Conservation (phyloP, 2,888 invertebrate genomes). For the Onthophagus sagittarius region DNA sequence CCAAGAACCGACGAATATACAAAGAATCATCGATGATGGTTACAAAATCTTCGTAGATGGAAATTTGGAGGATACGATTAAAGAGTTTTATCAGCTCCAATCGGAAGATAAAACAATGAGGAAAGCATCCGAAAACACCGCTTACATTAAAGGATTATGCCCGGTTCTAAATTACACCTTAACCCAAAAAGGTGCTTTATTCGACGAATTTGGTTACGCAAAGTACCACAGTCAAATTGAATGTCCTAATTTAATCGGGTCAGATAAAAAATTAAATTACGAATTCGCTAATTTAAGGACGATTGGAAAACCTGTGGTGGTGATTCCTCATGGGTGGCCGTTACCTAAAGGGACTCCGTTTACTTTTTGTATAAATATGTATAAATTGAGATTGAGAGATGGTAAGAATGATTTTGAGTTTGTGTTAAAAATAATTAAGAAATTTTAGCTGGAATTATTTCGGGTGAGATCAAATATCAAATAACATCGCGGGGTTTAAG, state of each 20-base stretch:
- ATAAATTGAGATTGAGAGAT: conserved; percentile 25
- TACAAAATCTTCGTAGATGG: conserved; percentile 28
- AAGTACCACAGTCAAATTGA: conserved; percentile 24
- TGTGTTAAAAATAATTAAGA: no score
- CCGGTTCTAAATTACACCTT: conserved; percentile 23
- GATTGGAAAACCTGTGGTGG: not conserved
- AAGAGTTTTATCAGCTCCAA: not conserved
- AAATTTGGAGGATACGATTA: not conserved
- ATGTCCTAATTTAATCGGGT: conserved; percentile 18
- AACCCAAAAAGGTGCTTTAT: conserved; percentile 27
- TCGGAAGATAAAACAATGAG: not conserved
- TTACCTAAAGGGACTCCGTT: conserved; percentile 30
- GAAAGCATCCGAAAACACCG: conserved; percentile 9
- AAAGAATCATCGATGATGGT: conserved; percentile 28
- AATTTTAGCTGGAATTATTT: conserved; percentile 30
- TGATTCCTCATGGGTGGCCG: conserved; percentile 28
- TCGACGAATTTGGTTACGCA: conserved; percentile 26
- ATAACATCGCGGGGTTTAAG: not conserved
- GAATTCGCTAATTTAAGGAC: conserved; percentile 5
- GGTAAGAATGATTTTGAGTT: conserved; percentile 26
- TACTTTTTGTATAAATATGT: conserved; percentile 26
- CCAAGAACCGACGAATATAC: conserved; percentile 27
- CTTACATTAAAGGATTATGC: conserved; percentile 21
- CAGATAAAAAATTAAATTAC: not conserved
- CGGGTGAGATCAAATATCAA: conserved; percentile 26